phyloP scores from a whole-genome alignment of 2,797 vertebrate genomes.

The Hemitrygon akajei region DNA sequence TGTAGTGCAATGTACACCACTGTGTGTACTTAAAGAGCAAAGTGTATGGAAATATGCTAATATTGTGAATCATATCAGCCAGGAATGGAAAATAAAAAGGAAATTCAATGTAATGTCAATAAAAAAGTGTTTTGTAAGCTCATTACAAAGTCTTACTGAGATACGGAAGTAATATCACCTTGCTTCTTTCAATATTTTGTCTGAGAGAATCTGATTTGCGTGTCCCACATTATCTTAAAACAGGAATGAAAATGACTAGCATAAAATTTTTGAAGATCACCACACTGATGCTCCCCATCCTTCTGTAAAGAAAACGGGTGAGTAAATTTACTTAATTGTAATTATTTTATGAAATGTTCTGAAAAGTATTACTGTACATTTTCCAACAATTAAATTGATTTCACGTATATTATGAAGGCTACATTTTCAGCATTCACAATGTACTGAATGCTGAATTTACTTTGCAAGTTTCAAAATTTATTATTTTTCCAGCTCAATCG shows the following conservation, averaged over 20 bases:
- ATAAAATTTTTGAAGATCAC: background rate
- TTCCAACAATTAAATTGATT: background rate
- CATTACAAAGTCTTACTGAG: background rate
- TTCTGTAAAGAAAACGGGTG: background rate
- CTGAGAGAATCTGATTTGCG: background rate
- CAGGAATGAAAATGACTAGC: background rate
- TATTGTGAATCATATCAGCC: background rate
- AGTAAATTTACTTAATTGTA: background rate
- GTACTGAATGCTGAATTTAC: background rate
- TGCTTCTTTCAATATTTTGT: background rate
- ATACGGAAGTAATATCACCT: background rate
- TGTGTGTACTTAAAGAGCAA: background rate
- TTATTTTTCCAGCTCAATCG: background rate
- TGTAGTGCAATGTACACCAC: slow-evolving; percentile 16
- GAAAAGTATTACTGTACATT: background rate
- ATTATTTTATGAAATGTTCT: background rate
- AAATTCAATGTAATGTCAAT: slow-evolving; percentile 11
- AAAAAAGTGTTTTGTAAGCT: slow-evolving; percentile 10
- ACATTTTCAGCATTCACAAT: too few relatives aligned
- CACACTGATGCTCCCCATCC: background rate
- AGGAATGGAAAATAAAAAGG: background rate
- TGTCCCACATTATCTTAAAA: background rate
- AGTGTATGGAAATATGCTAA: slow-evolving; percentile 32
- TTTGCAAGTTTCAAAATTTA: background rate
- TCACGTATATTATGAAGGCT: background rate